A percentile compares a stretch with the other conserved stretches of the same genome.
Conservation (phyloP, 1,140 invertebrate species). For the Polypedilum vanderplanki region DNA sequence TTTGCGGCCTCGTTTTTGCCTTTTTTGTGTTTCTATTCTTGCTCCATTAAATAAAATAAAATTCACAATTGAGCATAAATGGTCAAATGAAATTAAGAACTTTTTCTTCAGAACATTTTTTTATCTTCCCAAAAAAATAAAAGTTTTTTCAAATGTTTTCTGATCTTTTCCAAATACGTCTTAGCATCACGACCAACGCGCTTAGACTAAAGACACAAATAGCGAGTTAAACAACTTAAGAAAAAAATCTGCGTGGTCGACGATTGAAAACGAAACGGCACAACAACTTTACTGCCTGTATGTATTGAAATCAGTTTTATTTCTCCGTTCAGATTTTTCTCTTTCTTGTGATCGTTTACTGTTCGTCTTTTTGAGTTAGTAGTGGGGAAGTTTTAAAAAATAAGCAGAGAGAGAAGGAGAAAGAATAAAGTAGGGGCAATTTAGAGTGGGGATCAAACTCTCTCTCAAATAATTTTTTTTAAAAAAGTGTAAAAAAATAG, state of each 20-base stretch:
- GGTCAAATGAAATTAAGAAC: constrained; percentile 20
- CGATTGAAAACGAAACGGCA: not conserved
- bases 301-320: not conserved
- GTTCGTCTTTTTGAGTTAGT: not conserved
- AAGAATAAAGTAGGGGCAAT: no score
- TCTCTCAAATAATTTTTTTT: no score
- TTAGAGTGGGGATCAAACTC: not conserved
- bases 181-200: constrained; percentile 24
- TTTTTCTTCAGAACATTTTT: not conserved
- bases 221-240: constrained; percentile 26
- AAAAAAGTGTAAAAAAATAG: no score
- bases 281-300: not conserved
- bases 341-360: not conserved
- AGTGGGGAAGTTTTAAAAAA: not conserved
- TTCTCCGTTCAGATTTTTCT: constrained; percentile 3
- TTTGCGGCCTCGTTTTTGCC: not conserved
- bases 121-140: no score
- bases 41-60: no score
- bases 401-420: not conserved
- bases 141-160: not conserved
- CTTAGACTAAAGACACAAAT: constrained; percentile 26
- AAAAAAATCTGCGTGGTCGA: constrained; percentile 28
- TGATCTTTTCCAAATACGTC: constrained; percentile 16
- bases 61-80: not conserved
- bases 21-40: constrained; percentile 10